Conservation (phyloP, 2,888 invertebrate species). For the Conus canariensis region DNA sequence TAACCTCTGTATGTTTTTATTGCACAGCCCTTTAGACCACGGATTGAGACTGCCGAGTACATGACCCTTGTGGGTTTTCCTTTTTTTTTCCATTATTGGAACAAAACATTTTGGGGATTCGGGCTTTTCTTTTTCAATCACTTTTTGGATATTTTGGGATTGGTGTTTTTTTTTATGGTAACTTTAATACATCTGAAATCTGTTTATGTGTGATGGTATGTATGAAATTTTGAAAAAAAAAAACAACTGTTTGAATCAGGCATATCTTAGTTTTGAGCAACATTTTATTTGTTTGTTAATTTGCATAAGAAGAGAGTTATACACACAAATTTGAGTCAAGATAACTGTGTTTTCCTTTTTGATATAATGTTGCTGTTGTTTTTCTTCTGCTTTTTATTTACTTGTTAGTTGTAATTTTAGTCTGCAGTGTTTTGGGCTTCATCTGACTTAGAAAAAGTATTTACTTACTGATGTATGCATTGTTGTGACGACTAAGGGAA, state of each 20-base stretch:
- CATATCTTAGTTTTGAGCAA: no score
- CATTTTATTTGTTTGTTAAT: not conserved
- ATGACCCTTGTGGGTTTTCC: conserved; percentile 47
- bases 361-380: not conserved
- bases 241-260: no score
- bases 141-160: not conserved
- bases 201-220: not conserved
- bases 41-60: conserved; percentile 47
- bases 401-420: not conserved
- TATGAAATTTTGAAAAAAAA: not conserved
- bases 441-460: not conserved
- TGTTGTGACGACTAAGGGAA: not conserved
- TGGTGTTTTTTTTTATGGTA: not conserved
- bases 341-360: not conserved
- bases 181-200: not conserved
- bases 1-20: not conserved
- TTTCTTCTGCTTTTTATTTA: not conserved
- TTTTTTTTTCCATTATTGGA: not conserved
- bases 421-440: not conserved
- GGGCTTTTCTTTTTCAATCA: not conserved
- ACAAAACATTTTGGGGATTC: not conserved
- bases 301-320: no score
- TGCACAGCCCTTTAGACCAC: conserved; percentile 49
- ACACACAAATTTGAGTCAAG: not conserved
- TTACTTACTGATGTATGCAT: not conserved